These are phyloP conservation scores for Archocentrus centrarchus DNA, from an alignment of 2,113 vertebrate genomes.

Conservation along the genomic window DNA sequence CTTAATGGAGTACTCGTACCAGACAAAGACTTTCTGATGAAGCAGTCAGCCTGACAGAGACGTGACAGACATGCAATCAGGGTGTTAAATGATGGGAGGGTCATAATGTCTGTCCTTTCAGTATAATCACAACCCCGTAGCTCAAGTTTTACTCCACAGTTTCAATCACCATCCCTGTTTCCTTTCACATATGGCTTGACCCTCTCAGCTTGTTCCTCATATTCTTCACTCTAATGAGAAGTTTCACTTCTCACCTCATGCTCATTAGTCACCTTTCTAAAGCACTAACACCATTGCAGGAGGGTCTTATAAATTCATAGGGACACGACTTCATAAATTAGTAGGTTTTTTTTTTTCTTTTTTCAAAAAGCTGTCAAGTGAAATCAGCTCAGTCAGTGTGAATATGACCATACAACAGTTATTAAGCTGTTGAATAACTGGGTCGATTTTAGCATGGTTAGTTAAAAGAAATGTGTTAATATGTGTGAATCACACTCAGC, in stretches of 20 bases:
- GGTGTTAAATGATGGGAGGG: slow-evolving; percentile 67
- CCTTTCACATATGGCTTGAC: slow-evolving; percentile 58
- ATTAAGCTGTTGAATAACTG: slow-evolving; percentile 27
- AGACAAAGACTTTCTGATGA: slow-evolving; percentile 68
- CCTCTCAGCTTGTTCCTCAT: slow-evolving; percentile 52
- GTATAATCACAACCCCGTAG: slow-evolving; percentile 66
- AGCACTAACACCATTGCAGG: slow-evolving; percentile 51
- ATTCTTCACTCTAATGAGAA: slow-evolving; percentile 66
- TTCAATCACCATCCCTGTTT: slow-evolving; percentile 65
- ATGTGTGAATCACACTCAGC: slow-evolving; percentile 60
- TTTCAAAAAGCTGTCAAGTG: slow-evolving; percentile 19
- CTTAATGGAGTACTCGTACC: slow-evolving; percentile 45
- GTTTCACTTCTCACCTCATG: slow-evolving; percentile 72
- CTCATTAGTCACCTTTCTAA: slow-evolving; percentile 75
- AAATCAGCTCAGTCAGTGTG: slow-evolving; percentile 7
- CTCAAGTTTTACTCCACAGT: slow-evolving; percentile 66
- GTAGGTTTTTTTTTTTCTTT: not conserved
- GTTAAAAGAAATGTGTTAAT: slow-evolving; percentile 53
- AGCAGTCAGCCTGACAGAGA: slow-evolving; percentile 67
- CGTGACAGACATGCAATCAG: slow-evolving; percentile 70
- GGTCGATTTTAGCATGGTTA: slow-evolving; percentile 38
- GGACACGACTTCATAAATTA: slow-evolving; percentile 40
- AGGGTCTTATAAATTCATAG: slow-evolving; percentile 48
- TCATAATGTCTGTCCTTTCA: slow-evolving; percentile 66
- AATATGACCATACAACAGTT: slow-evolving; percentile 26